A percentile compares a stretch with the other conserved stretches of the same genome.
Conservation (phyloP, 1,140 invertebrate species). For the Euglossa dilemma region DNA sequence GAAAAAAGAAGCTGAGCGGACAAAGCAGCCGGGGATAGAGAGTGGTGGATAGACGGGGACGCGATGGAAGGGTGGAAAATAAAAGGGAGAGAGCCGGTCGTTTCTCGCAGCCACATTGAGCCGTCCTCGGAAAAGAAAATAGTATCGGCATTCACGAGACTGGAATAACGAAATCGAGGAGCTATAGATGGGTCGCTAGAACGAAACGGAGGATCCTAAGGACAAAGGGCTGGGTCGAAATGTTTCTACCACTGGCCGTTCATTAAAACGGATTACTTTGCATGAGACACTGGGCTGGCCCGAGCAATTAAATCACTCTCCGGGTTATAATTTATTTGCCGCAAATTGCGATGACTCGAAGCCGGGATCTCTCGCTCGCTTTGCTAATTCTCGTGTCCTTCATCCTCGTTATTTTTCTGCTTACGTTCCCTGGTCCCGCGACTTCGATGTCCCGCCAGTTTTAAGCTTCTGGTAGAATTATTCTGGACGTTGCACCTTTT, state of each 20-base stretch:
- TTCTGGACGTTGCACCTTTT: too few relatives aligned
- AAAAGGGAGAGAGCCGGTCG: neutral
- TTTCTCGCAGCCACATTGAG: neutral
- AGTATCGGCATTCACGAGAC: slow-evolving; percentile 16
- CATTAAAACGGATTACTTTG: slow-evolving; percentile 53
- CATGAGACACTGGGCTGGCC: slow-evolving; percentile 22
- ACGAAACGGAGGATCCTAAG: neutral
- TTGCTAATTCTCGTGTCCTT: too few relatives aligned
- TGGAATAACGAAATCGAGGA: slow-evolving; percentile 29
- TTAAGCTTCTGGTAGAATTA: too few relatives aligned
- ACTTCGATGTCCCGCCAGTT: too few relatives aligned
- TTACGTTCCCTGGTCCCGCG: too few relatives aligned
- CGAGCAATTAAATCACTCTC: slow-evolving; percentile 52
- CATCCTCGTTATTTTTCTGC: too few relatives aligned
- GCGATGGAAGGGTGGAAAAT: neutral
- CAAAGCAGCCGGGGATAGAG: neutral
- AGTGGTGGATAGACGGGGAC: neutral
- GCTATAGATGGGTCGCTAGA: neutral
- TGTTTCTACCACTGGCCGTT: slow-evolving; percentile 49
- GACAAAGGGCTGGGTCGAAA: slow-evolving; percentile 18
- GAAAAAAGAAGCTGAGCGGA: neutral
- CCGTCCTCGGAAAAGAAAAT: neutral
- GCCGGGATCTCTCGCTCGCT: too few relatives aligned
- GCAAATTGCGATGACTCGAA: slow-evolving; percentile 37
- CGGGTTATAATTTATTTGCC: slow-evolving; percentile 59